phyloP scores from a whole-genome alignment of 2,113 vertebrate species.

The Cephalophus harveyi region DNA sequence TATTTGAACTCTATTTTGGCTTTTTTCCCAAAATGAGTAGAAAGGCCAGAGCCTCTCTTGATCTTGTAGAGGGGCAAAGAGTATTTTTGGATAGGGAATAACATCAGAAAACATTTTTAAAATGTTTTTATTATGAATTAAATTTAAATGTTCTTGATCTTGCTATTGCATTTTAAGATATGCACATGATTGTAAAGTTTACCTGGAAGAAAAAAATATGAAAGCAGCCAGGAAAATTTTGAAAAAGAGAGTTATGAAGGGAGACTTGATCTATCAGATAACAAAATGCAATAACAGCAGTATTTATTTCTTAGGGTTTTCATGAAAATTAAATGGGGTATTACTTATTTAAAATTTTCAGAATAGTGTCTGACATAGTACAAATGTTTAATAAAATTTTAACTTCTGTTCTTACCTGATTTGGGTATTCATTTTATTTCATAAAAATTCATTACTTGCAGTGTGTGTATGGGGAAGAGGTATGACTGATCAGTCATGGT shows the following conservation, averaged over 20 bases:
- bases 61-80: neutral
- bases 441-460: neutral
- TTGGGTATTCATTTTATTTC: neutral
- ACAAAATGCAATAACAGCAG: neutral
- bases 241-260: neutral
- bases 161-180: neutral
- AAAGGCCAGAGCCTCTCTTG: neutral
- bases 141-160: neutral
- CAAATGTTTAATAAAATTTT: neutral
- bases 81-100: constrained; percentile 6
- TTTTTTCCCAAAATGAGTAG: neutral
- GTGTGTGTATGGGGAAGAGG: neutral
- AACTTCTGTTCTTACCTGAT: neutral
- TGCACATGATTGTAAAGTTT: neutral
- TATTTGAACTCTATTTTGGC: neutral
- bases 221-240: neutral
- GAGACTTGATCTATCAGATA: neutral
- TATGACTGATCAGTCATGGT: neutral
- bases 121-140: neutral
- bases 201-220: neutral
- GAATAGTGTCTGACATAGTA: neutral
- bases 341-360: constrained; percentile 22
- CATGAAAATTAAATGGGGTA: neutral
- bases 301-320: neutral
- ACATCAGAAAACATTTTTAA: neutral